Percentiles rank a stretch among this genome's conserved stretches.
phyloP scores from a whole-genome alignment of 2,113 vertebrate genomes.

The Columba janthina region DNA sequence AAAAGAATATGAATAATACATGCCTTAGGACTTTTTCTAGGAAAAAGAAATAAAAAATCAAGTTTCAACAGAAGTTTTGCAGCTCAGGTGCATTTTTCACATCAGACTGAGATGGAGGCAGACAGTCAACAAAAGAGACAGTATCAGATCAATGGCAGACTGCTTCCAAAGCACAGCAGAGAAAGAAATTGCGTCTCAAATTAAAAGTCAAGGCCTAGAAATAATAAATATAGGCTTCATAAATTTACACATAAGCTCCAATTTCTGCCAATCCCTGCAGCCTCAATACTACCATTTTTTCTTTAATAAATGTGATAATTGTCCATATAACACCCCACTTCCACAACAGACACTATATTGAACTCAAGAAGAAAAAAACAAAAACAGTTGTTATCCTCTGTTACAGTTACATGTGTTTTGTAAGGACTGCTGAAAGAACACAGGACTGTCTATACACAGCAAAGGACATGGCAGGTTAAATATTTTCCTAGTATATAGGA shows the following conservation, averaged over 20 bases:
- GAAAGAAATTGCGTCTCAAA: background rate
- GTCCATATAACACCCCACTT: accelerated
- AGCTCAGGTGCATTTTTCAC: background rate
- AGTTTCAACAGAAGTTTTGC: background rate
- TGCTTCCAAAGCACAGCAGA: background rate
- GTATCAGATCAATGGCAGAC: background rate
- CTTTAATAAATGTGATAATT: background rate
- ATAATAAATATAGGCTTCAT: background rate
- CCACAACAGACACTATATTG: accelerated
- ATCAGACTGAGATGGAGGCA: background rate
- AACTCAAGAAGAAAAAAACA: background rate
- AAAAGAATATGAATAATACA: background rate
- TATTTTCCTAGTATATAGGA: background rate
- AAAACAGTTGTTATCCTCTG: too few relatives aligned
- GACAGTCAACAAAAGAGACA: background rate
- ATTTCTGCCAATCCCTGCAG: background rate
- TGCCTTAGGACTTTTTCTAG: background rate
- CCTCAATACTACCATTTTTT: background rate
- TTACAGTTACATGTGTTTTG: background rate
- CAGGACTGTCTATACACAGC: background rate
- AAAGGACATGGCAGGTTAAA: background rate
- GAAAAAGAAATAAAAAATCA: background rate
- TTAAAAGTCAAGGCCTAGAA: background rate
- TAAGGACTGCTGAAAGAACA: background rate
- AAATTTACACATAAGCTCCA: background rate